Percentiles rank a stretch among this genome's conserved stretches.
phyloP scores from a whole-genome alignment of 2,888 invertebrate genomes.

The Thera britannica region DNA sequence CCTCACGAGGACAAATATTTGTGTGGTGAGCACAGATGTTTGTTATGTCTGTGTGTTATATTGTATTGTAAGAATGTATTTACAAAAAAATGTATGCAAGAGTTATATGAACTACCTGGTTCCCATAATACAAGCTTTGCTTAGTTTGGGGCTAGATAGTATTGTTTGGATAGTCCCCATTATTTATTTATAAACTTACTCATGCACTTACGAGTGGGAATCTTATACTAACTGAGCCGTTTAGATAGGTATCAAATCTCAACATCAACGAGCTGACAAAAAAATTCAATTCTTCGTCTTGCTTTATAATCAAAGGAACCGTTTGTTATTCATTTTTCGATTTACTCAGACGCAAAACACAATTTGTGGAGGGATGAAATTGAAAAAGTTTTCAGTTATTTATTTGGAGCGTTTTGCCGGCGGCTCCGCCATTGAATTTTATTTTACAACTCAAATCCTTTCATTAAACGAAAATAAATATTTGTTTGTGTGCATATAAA shows the following conservation, averaged over 20 bases:
- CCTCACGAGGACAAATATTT: too few species aligned
- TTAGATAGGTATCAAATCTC: neutral
- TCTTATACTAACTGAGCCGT: too few species aligned
- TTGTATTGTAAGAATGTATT: too few species aligned
- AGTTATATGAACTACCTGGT: too few species aligned
- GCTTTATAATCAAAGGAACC: conserved; percentile 70
- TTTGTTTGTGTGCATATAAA: conserved; percentile 36
- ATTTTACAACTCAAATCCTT: conserved; percentile 67
- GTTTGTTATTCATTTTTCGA: conserved; percentile 80
- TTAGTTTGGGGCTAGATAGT: too few species aligned
- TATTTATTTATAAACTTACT: too few species aligned
- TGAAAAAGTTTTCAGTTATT: conserved; percentile 83
- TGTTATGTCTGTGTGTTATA: too few species aligned
- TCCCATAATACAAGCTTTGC: too few species aligned
- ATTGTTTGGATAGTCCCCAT: too few species aligned
- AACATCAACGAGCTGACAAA: conserved; percentile 7
- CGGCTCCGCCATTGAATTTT: conserved; percentile 70
- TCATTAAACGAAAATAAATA: conserved; percentile 44
- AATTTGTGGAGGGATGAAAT: conserved; percentile 80
- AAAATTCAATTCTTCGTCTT: conserved; percentile 51
- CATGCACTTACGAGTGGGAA: too few species aligned
- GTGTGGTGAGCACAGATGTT: too few species aligned
- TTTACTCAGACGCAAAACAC: conserved; percentile 81
- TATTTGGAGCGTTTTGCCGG: conserved; percentile 74
- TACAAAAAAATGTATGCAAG: too few species aligned